Percentiles rank a stretch among this genome's conserved stretches.
Evolutionary conservation across 2,888 invertebrate species (phyloP).

Genomic region (Nipponacmea schrenckii): DNA sequence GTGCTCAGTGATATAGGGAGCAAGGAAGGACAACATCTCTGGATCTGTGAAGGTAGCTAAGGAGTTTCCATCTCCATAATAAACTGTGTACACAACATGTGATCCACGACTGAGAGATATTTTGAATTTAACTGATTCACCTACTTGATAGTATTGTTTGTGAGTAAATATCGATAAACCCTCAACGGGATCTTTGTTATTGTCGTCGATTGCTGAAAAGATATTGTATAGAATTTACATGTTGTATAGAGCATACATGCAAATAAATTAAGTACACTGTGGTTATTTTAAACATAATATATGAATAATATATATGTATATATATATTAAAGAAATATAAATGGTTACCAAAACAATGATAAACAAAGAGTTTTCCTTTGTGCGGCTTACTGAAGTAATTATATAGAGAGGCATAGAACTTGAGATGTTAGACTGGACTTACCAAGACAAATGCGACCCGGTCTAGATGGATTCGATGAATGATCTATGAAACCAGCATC

Average conservation of each 20-base stretch:
- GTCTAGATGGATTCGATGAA: constrained; percentile 25
- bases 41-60: constrained; percentile 17
- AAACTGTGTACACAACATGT: constrained; percentile 36
- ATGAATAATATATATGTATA: too few species aligned
- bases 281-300: too few species aligned
- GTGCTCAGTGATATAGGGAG: constrained; percentile 29
- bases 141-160: constrained; percentile 25
- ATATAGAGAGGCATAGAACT: neutral
- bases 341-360: too few species aligned
- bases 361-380: too few species aligned
- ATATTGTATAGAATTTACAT: neutral
- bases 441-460: constrained; percentile 42
- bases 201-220: constrained; percentile 36
- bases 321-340: too few species aligned
- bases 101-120: constrained; percentile 39
- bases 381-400: neutral
- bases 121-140: constrained; percentile 26
- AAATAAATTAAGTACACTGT: too few species aligned
- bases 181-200: constrained; percentile 36
- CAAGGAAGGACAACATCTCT: constrained; percentile 35
- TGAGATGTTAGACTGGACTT: neutral
- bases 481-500: constrained; percentile 36
- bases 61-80: constrained; percentile 39
- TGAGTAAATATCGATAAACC: constrained; percentile 23
- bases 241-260: too few species aligned